These are phyloP conservation scores for Poeciliopsis occidentalis DNA, from an alignment of 2,113 vertebrate species.

Conservation along the genomic window DNA sequence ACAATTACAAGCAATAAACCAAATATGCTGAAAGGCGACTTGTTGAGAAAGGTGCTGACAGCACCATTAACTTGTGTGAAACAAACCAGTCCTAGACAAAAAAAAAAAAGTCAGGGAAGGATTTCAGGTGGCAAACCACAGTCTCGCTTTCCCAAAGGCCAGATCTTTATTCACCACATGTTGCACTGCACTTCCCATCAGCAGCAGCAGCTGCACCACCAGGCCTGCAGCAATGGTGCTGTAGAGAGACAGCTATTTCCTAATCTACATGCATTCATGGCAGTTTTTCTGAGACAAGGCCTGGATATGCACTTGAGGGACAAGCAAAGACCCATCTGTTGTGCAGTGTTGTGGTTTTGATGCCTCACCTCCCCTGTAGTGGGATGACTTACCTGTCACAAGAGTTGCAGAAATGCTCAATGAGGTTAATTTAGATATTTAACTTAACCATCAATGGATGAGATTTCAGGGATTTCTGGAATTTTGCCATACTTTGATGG, in stretches of 20 bases:
- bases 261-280: conserved; percentile 59
- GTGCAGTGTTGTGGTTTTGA: conserved; percentile 38
- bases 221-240: conserved; percentile 30
- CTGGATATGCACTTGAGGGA: conserved; percentile 64
- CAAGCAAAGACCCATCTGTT: conserved; percentile 66
- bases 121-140: conserved; percentile 60
- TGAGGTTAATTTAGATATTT: conserved; percentile 66
- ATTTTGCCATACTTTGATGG: conserved; percentile 46
- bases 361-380: conserved; percentile 43
- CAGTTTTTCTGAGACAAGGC: conserved; percentile 56
- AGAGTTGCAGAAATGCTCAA: conserved; percentile 59
- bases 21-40: conserved; percentile 59
- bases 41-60: conserved; percentile 67
- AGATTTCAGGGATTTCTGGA: conserved; percentile 56
- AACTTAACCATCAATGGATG: conserved; percentile 63
- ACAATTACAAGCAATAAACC: conserved; percentile 67
- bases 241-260: conserved; percentile 40
- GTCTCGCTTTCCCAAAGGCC: conserved; percentile 59
- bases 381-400: conserved; percentile 61
- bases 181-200: conserved; percentile 57
- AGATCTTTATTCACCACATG: conserved; percentile 63
- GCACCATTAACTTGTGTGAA: conserved; percentile 55
- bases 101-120: conserved; percentile 13
- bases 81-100: conserved; percentile 43
- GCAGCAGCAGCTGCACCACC: conserved; percentile 33